Evolutionary conservation across 2,113 vertebrate genomes (phyloP), one percentile per base, ranked within the genome.

Genomic region (Callospermophilus lateralis): DNA sequence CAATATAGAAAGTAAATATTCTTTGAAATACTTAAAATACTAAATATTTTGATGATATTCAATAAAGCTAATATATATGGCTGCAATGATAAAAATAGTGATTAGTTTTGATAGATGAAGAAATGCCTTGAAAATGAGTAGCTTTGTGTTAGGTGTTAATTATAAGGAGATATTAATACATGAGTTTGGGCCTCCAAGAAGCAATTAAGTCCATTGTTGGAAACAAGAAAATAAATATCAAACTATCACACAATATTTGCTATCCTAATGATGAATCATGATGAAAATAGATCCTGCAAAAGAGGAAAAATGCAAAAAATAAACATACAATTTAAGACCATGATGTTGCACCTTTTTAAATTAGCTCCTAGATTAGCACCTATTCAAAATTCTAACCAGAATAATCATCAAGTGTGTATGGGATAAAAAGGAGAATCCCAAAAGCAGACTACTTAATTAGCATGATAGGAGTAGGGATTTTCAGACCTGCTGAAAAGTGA

Each of bases 81-180:
- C 6, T 77, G 8, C 4, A 65, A 26, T 63, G 16, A 45, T 58
- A 55, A 22, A 87, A 20, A 45, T 78, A 65, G 12, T 34, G 20
- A 90, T 84, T 80, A 34, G 65, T 90, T 78, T 96, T 84, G 16
- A 53, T 51, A 84, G 34, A 37, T 93, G 48, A 63, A 74, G 9
- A 45, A 95, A 37, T 89, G 24, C n/a, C 63, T 95, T 92, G 10
- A 74, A 91, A 78, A 90, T 32, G 13, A 73, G 67, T 58, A 58
- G 5, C 10, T 55, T 39, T 77, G 28, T 58, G 24, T 1, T n/a
- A 95, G 16, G 85, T 84, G 73, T 51, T 88, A 88, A 63, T 39
- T 30, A 80, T 17, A 67, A 87, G 83, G 4, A 79, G 17, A 77
- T n/a, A 68, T 48, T 17, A 84, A 63, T 76, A 48, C 80, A 70